Base-by-base conservation (phyloP, 1,140 invertebrate genomes). In the Dendrolimus punctatus region DNA sequence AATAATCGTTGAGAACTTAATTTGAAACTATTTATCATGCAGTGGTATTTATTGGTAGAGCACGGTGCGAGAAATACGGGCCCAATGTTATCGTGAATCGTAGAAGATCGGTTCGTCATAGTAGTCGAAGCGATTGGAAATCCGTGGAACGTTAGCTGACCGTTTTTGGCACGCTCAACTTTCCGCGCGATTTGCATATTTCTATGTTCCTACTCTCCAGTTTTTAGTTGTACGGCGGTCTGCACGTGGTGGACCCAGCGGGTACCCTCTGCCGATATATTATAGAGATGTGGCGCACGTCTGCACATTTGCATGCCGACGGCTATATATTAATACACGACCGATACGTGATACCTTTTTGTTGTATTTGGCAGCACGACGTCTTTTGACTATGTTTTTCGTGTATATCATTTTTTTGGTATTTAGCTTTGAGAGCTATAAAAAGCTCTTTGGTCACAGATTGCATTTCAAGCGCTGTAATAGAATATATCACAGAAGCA, bases 151-250 rank as follows among this genome's bases (percentile, higher is more conserved):
- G 60, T 65, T 60, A 63, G 51, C 51, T 46, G 42, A 46, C 52
- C 51, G 62, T 58, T 72, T 65, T 68, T 63, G 68, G 64, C 64
- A 59, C 62, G 62, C 50, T 57, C 48, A 10, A 51, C 39, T 62
- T 49, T 52, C 58, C 56, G 54, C 57, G 49, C 60, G 55, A 74
- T 74, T 74, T 69, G 55, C 71, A 69, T 74, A 69, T 71, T 69
- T 62, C 59, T 58, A 53, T 58, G 53, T 55, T 55, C 60, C 56
- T 49, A 50, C 45, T 61, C 54, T 57, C 50, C 52, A 45, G 46
- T 46, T 23, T 23, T 23, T 23, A 23, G 36, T 45, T 58, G 62
- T 66, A 62, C 60, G 57, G 54, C 60, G 57, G 54, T 43, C 49
- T 51, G 62, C 71, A 74, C 66, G 71, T 71, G 71, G 66, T 58